Percentiles rank a stretch among this genome's conserved stretches.
phyloP scores from a whole-genome alignment of 2,113 vertebrate species.

The Pao palembangensis region DNA sequence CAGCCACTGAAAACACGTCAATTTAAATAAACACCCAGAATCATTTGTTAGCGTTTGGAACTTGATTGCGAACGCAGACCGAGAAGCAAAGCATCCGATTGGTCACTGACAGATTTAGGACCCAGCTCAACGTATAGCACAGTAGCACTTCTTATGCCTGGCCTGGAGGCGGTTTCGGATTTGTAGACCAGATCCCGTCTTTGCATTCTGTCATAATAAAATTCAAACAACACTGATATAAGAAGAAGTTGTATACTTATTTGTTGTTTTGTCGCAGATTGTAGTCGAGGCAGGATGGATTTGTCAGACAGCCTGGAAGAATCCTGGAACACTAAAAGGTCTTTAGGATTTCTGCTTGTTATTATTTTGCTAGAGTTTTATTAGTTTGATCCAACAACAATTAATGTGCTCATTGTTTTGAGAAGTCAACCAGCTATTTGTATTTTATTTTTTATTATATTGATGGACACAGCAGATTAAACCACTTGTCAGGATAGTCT shows the following conservation, averaged over 20 bases:
- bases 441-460: no score
- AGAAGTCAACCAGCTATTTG: no score
- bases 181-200: background rate
- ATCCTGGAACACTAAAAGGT: no score
- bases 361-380: background rate
- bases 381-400: background rate
- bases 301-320: no score
- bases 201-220: background rate
- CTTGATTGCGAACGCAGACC: conserved; percentile 24
- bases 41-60: conserved; percentile 38
- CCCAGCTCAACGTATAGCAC: background rate
- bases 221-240: background rate
- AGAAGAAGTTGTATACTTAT: no score
- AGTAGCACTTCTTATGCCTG: conserved; percentile 6
- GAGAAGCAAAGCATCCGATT: conserved; percentile 24
- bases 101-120: conserved; percentile 40
- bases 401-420: no score
- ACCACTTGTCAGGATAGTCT: no score
- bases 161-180: conserved; percentile 2
- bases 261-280: no score
- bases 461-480: no score
- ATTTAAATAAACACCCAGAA: conserved; percentile 56
- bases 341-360: no score
- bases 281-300: no score
- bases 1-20: conserved; percentile 35